Conservation (phyloP, 2,797 vertebrate species). For the Gobionotothen gibberifrons region DNA sequence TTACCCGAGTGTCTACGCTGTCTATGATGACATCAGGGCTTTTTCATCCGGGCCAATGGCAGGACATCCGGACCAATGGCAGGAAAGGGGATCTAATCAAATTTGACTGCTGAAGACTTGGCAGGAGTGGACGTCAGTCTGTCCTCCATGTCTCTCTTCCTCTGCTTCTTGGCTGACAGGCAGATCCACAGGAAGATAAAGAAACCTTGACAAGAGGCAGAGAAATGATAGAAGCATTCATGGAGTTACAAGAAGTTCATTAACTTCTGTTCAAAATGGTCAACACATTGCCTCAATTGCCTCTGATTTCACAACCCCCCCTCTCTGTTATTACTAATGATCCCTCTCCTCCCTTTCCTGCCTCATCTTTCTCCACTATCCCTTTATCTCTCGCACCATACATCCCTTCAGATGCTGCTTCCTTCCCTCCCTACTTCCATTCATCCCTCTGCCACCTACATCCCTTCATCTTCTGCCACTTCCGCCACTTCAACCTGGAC, state of each 20-base stretch:
- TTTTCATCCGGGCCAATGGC: background rate
- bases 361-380: too few species aligned
- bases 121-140: constrained; percentile 8
- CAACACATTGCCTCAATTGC: too few species aligned
- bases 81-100: background rate
- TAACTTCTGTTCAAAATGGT: too few species aligned
- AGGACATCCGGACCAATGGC: background rate
- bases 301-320: too few species aligned
- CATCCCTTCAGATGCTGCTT: too few species aligned
- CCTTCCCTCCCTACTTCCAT: too few species aligned
- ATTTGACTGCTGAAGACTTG: constrained; percentile 6
- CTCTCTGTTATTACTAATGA: too few species aligned
- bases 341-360: too few species aligned
- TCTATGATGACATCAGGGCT: background rate
- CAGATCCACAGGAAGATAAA: constrained; percentile 76
- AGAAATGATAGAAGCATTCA: background rate
- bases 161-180: constrained; percentile 51
- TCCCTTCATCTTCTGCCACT: too few species aligned
- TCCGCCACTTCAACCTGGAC: too few species aligned
- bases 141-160: background rate
- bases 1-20: background rate
- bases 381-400: too few species aligned
- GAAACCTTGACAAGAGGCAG: constrained; percentile 56
- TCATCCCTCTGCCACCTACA: too few species aligned
- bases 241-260: background rate